Percentiles rank a stretch among this genome's conserved stretches.
These are phyloP conservation scores for Myripristis jacobus DNA, from an alignment of 2,797 vertebrate species.

Conservation along the genomic window DNA sequence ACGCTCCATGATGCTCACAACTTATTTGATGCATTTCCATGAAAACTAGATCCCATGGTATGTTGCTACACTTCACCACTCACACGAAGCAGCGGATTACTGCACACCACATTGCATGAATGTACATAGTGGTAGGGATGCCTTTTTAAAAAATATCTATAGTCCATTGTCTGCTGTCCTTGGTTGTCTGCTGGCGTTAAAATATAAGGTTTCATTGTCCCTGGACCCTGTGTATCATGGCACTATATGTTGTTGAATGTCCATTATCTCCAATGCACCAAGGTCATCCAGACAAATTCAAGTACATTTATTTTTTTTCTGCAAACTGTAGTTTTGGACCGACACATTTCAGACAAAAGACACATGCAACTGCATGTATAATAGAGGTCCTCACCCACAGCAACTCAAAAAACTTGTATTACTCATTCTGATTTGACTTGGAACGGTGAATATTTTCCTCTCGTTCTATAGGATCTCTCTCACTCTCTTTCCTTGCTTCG, in stretches of 20 bases:
- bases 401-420: not conserved
- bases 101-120: not conserved
- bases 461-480: not conserved
- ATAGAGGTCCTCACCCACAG: too few relatives aligned
- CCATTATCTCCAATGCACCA: too few relatives aligned
- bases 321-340: too few relatives aligned
- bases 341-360: too few relatives aligned
- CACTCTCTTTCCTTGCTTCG: slow-evolving; percentile 6
- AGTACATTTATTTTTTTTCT: too few relatives aligned
- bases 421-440: not conserved
- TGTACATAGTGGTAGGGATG: not conserved
- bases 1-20: not conserved
- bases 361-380: too few relatives aligned
- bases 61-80: slow-evolving; percentile 18
- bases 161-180: too few relatives aligned
- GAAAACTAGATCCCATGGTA: not conserved
- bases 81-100: not conserved
- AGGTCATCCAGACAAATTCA: too few relatives aligned
- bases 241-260: too few relatives aligned
- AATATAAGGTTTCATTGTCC: too few relatives aligned
- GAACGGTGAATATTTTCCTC: not conserved
- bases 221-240: too few relatives aligned
- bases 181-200: too few relatives aligned
- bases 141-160: not conserved
- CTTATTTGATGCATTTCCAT: not conserved